Evolutionary conservation across 1,140 invertebrate genomes (phyloP), one percentile per base, ranked within the genome.

Genomic region (Neuroterus valhalla): DNA sequence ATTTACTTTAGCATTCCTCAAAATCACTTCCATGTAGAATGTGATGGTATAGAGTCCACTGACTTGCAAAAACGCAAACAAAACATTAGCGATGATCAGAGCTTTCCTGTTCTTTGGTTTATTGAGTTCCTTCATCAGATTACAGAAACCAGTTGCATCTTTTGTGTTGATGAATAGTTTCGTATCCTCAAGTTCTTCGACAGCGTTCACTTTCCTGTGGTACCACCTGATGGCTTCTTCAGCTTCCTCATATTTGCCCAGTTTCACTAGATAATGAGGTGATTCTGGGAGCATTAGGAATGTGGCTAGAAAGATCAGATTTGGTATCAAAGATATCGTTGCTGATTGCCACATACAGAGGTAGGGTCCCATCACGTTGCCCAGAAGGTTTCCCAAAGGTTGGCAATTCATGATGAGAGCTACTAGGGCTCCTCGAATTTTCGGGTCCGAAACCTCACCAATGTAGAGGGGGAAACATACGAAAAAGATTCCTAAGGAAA

Each of bases 51-150:
- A 94, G 15, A 94, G 93, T 1, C 95, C 94, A 70, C 92, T 94
- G 42, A 95, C 91, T 82, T 96, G 94, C 83, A 96, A 94, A 15
- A 95, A 93, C 6, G 93, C 89, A 81, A 94, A 94, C 71, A 96
- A 88, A 14, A 92, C 87, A 42, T 93, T 81, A 42, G 93, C 90
- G 38, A 95, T 92, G 5, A 92, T 82, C 2, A 95, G 87, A 8
- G 92, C 93, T 71, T 91, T 93, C 67, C 92, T 90, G 81, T 94
- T 93, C 6, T 76, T 71, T 15, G 72, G 79, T 17, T 76, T 72
- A 3, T 52, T 55, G 10, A 76, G 72, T 17, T 74, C 66, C 1
- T 15, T n/a, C 14, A 80, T 17, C 10, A 21, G 17, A 38, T 69
- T 69, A 69, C 50, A 50, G 44, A 77, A 70, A 23, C 66, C 74